Evolutionary conservation across 2,113 vertebrate species (phyloP), one percentile per base, ranked within the genome.

Genomic region (Carlito syrichta): DNA sequence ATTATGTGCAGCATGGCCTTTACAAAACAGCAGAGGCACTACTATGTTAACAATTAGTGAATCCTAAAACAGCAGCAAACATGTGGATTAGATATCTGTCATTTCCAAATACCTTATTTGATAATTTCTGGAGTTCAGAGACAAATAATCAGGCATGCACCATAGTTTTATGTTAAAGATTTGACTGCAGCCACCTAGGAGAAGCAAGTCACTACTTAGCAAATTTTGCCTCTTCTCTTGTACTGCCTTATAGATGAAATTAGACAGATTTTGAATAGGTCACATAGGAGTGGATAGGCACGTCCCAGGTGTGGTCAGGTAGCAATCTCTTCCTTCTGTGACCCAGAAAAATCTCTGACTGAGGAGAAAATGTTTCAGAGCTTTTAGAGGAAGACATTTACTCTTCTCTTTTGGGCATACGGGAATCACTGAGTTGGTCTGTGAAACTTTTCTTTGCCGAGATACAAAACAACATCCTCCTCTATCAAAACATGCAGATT

Each of bases 1-100:
- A 76, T 86, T 94, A 71, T 69, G 14, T 74, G 95, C 93, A 97
- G 87, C 22, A 32, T 83, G 85, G 96, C 91, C 97, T 97, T 97
- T 93, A 58, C 23, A 68, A 94, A 96, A 95, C 50, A 88, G 52
- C 71, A 96, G 77, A 96, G 35, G 22, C 0, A 0, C 68, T 40
- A 0, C 2, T 63, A 30, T 88, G 62, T 74, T 94, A 97, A 83
- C 62, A 74, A 92, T 78, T 69, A 40, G 43, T 0, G 4, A n/a
- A 78, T 91, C 83, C 77, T 94, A 56, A 92, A 96, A 77, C 76
- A 96, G 40, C 38, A 77, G 58, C 52, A 92, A 93, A 94, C 83
- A 60, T 50, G 89, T 87, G 95, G 97, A 92, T 93, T 86, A 94
- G 58, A 69, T 95, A 60, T 27, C 77, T 3, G 1, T 88, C 87